phyloP scores from a whole-genome alignment of 2,797 vertebrate genomes.

The Paratrypauchen microcephalus region DNA sequence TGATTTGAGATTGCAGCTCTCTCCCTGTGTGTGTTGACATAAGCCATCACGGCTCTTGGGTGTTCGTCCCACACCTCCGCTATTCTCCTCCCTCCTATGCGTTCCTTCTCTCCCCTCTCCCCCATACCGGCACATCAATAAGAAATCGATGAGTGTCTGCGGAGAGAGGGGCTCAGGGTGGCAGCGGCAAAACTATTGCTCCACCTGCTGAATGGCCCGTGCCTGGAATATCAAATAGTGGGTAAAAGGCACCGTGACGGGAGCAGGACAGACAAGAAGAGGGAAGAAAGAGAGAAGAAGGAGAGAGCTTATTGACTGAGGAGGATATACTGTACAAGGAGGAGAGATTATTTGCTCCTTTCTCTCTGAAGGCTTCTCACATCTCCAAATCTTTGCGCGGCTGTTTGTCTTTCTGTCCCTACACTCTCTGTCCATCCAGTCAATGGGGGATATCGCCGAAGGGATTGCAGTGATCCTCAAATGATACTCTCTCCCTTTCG shows the following conservation, averaged over 20 bases:
- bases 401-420: constrained; percentile 37
- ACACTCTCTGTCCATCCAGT: constrained; percentile 4
- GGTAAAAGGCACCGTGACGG: constrained; percentile 2
- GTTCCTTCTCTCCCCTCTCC: not conserved
- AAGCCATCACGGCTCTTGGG: constrained; percentile 4
- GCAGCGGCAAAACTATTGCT: constrained; percentile 64
- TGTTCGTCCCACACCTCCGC: not conserved
- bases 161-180: constrained; percentile 46
- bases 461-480: constrained; percentile 26
- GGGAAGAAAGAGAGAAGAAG: constrained; percentile 9
- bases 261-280: constrained; percentile 3
- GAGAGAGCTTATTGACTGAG: constrained; percentile 55
- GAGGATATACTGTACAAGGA: constrained; percentile 62
- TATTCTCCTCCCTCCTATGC: not conserved
- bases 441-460: constrained; percentile 14
- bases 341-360: constrained; percentile 48
- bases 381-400: constrained; percentile 24
- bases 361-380: constrained; percentile 25
- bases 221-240: constrained; percentile 52
- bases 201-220: constrained; percentile 49
- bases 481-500: constrained; percentile 28
- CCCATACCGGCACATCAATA: constrained; percentile 50
- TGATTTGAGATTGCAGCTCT: not conserved
- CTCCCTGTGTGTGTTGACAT: not conserved
- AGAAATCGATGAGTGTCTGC: constrained; percentile 64